Evolutionary conservation across 1,140 invertebrate genomes (phyloP).

Genomic region (Pentalonia nigronervosa): DNA sequence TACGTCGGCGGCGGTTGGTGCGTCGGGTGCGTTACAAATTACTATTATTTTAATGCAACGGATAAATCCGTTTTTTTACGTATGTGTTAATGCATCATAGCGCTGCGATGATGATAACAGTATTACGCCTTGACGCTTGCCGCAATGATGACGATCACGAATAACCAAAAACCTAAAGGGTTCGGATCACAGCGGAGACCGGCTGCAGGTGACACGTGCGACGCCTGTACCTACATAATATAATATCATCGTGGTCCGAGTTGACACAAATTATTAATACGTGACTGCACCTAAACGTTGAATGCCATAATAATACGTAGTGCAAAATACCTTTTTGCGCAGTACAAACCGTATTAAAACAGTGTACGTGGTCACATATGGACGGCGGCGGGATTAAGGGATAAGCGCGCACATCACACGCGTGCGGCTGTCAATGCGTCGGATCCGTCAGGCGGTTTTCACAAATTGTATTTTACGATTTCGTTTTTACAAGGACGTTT

Average conservation of each 20-base stretch:
- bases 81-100: not conserved
- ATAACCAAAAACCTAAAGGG: not conserved
- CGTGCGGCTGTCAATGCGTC: too few relatives aligned
- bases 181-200: too few relatives aligned
- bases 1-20: not conserved
- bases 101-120: not conserved
- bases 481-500: not conserved
- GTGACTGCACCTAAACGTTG: not conserved
- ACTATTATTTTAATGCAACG: not conserved
- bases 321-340: not conserved
- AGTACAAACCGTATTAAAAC: not conserved
- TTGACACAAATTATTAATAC: conserved; percentile 9
- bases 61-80: not conserved
- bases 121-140: not conserved
- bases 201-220: not conserved
- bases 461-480: conserved; percentile 32
- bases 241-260: not conserved
- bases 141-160: not conserved
- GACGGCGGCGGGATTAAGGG: not conserved
- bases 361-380: not conserved
- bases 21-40: not conserved
- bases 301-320: not conserved
- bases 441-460: not conserved
- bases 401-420: not conserved
- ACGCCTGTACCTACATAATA: not conserved